phyloP scores from a whole-genome alignment of 2,797 vertebrate genomes.

The Anomalospiza imberbis region DNA sequence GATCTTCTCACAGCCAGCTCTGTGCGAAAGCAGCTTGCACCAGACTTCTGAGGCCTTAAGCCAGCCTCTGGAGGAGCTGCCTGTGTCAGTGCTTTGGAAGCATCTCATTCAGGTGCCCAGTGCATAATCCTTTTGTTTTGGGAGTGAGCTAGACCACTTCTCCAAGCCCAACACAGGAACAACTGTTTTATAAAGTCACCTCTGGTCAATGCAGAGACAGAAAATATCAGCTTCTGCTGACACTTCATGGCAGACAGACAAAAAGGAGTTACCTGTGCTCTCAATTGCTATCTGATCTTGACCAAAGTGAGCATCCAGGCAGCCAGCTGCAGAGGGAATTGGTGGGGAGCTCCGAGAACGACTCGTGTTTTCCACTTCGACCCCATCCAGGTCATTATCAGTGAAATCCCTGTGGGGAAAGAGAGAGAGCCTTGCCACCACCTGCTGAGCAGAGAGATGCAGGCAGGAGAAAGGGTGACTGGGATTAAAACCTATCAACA shows the following conservation, averaged over 20 bases:
- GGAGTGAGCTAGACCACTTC: not conserved
- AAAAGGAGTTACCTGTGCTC: constrained; percentile 75
- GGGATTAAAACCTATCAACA: not conserved
- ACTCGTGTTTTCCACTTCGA: constrained; percentile 78
- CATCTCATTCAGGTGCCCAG: not conserved
- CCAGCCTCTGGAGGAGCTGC: not conserved
- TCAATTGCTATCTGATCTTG: constrained; percentile 74
- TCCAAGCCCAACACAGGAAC: not conserved
- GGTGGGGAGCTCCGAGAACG: constrained; percentile 72
- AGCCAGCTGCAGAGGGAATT: constrained; percentile 65
- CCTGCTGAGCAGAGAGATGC: not conserved
- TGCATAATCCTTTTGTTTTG: not conserved
- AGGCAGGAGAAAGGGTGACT: not conserved
- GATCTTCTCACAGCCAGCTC: not conserved
- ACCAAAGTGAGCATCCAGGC: constrained; percentile 72
- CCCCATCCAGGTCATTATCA: constrained; percentile 84
- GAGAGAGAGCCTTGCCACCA: not conserved
- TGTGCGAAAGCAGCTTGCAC: not conserved
- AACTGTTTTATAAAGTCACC: not conserved
- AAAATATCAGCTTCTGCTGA: not conserved
- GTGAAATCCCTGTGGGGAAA: constrained; percentile 79
- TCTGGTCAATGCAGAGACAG: not conserved
- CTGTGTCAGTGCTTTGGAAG: not conserved
- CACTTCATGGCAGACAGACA: not conserved
- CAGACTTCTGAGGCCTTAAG: not conserved